Percentiles rank a stretch among this genome's conserved stretches.
Evolutionary conservation across 2,888 invertebrate genomes (phyloP).

Genomic region (Odontomyia ornata): DNA sequence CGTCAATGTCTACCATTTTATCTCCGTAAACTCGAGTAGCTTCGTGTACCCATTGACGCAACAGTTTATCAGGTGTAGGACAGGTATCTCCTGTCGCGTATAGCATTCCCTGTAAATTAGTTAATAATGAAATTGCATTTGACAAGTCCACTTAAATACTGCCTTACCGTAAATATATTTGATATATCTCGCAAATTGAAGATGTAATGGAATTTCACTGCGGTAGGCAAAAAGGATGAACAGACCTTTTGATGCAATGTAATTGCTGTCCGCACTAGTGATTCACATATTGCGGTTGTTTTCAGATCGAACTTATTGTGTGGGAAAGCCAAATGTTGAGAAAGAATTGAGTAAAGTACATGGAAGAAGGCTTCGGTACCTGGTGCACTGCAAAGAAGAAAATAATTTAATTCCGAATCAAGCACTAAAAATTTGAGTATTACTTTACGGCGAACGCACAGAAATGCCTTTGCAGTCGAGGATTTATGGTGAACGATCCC

Average conservation of each 20-base stretch:
- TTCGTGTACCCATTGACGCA: slow-evolving; percentile 90
- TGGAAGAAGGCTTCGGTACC: slow-evolving; percentile 80
- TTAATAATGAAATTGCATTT: too few relatives aligned
- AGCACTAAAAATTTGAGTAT: slow-evolving; percentile 42
- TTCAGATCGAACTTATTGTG: slow-evolving; percentile 72
- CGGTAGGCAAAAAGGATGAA: slow-evolving; percentile 86
- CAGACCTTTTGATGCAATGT: slow-evolving; percentile 79
- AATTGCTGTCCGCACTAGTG: slow-evolving; percentile 77
- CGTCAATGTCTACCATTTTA: slow-evolving; percentile 84
- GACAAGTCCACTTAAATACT: slow-evolving; percentile 31
- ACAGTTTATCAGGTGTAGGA: slow-evolving; percentile 73
- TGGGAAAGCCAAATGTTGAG: slow-evolving; percentile 76
- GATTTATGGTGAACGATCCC: slow-evolving; percentile 93
- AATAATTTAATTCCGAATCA: background rate
- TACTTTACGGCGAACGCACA: slow-evolving; percentile 86
- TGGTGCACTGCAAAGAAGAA: slow-evolving; percentile 74
- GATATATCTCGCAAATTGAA: slow-evolving; percentile 93
- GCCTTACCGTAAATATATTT: slow-evolving; percentile 88
- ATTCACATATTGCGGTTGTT: slow-evolving; percentile 70
- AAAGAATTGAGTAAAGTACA: slow-evolving; percentile 85
- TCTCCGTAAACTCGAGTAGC: slow-evolving; percentile 90
- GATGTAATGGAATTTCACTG: slow-evolving; percentile 93
- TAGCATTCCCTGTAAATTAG: slow-evolving; percentile 77
- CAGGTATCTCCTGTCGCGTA: slow-evolving; percentile 82
- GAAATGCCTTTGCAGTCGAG: slow-evolving; percentile 87